Percentiles rank a stretch among this genome's conserved stretches.
phyloP scores from a whole-genome alignment of 2,888 invertebrate genomes.

The Ochlodes sylvanus region DNA sequence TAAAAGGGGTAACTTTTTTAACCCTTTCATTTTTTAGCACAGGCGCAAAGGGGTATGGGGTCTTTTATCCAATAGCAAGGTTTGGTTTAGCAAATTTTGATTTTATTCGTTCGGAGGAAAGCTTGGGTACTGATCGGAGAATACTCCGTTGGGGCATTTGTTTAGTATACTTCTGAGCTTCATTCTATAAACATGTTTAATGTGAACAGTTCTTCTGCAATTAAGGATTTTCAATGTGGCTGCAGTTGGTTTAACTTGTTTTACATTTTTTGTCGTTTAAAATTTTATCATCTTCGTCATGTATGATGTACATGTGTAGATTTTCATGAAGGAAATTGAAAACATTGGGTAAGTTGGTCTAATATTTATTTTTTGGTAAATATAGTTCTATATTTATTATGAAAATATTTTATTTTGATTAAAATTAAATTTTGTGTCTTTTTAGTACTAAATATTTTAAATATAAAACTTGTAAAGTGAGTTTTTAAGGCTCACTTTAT shows the following conservation, averaged over 20 bases:
- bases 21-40: conserved; percentile 83
- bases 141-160: conserved; percentile 52
- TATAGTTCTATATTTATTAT: too few species aligned
- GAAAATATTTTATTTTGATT: too few species aligned
- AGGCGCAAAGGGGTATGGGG: conserved; percentile 78
- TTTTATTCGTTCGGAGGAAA: conserved; percentile 67
- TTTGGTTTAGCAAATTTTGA: conserved; percentile 67
- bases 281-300: not conserved
- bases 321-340: too few species aligned
- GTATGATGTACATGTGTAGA: too few species aligned
- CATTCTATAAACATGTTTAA: conserved; percentile 42
- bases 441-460: too few species aligned
- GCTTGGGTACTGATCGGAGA: conserved; percentile 54
- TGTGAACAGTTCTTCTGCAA: not conserved
- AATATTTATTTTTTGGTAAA: too few species aligned
- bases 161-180: conserved; percentile 63
- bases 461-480: too few species aligned
- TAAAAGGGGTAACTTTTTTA: conserved; percentile 77
- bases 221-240: not conserved
- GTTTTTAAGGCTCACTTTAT: too few species aligned
- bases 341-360: too few species aligned
- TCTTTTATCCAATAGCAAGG: conserved; percentile 73
- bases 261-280: not conserved
- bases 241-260: not conserved
- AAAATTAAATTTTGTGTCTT: too few species aligned